A percentile compares a stretch with the other conserved stretches of the same genome.
Evolutionary conservation across 2,888 invertebrate genomes (phyloP).

Genomic region (Argyresthia goedartella): DNA sequence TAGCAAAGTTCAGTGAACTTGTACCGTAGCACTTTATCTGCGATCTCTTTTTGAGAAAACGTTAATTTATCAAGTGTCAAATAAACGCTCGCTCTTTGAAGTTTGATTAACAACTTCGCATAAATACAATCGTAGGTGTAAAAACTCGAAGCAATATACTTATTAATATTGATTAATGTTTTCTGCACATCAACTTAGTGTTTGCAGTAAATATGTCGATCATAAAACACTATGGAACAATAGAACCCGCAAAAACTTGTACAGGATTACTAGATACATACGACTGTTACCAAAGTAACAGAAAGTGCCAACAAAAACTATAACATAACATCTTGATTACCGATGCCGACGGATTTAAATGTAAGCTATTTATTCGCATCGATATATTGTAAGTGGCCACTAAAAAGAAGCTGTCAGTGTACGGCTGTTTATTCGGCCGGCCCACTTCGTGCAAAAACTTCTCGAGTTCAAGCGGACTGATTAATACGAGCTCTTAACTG

Average conservation of each 20-base stretch:
- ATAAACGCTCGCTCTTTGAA: neutral
- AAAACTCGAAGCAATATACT: neutral
- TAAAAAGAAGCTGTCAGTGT: conserved; percentile 3
- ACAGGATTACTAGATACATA: no score
- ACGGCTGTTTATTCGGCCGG: no score
- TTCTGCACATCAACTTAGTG: neutral
- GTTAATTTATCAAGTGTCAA: neutral
- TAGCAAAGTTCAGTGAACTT: neutral
- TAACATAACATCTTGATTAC: neutral
- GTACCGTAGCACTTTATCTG: neutral
- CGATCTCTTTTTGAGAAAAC: neutral
- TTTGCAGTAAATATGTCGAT: no score
- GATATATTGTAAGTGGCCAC: conserved; percentile 3
- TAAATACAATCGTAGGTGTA: neutral
- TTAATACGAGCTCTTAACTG: neutral
- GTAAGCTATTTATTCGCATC: neutral
- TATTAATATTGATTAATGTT: neutral
- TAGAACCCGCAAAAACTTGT: no score
- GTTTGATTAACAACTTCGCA: neutral
- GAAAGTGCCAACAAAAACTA: neutral
- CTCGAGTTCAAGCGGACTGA: neutral
- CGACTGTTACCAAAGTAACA: no score
- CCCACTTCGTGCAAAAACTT: no score
- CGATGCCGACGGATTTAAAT: neutral
- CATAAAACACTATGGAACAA: no score